A percentile compares a stretch with the other conserved stretches of the same genome.
phyloP scores from a whole-genome alignment of 2,888 invertebrate species.

The Labia minor region DNA sequence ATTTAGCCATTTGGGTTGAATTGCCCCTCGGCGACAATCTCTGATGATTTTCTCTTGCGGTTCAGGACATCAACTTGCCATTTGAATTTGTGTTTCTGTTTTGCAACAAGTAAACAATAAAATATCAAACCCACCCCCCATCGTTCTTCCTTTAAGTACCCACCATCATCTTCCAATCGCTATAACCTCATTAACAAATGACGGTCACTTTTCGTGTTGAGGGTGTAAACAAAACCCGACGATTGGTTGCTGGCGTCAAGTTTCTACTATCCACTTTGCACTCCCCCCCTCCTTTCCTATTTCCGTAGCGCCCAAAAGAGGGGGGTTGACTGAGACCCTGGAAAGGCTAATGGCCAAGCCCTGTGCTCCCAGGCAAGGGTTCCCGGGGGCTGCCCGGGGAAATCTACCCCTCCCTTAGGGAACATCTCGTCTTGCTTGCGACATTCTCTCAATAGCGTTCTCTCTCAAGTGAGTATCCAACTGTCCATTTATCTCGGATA shows the following conservation, averaged over 20 bases:
- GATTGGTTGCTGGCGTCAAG: background rate
- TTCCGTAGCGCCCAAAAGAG: too few relatives aligned
- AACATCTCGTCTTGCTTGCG: background rate
- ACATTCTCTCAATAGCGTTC: conserved; percentile 1
- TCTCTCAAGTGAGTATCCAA: background rate
- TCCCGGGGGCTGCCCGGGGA: conserved; percentile 2
- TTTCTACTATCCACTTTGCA: background rate
- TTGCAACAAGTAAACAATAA: conserved; percentile 4
- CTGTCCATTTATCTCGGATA: background rate
- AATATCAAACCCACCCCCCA: background rate
- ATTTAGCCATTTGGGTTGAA: background rate
- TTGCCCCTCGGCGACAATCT: background rate
- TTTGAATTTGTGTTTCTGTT: background rate
- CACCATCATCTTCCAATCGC: too few relatives aligned
- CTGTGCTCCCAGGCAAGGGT: conserved; percentile 7
- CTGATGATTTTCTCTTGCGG: background rate
- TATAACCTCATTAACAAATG: conserved; percentile 2
- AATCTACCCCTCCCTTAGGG: background rate
- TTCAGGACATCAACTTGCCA: background rate
- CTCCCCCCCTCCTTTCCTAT: background rate
- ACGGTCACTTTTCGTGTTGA: background rate
- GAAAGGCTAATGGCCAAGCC: conserved; percentile 5
- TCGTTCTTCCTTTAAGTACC: background rate
- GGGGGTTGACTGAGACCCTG: background rate
- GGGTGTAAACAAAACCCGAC: background rate